Base-by-base conservation (phyloP, 2,797 vertebrate genomes). In the Meda fulgida region DNA sequence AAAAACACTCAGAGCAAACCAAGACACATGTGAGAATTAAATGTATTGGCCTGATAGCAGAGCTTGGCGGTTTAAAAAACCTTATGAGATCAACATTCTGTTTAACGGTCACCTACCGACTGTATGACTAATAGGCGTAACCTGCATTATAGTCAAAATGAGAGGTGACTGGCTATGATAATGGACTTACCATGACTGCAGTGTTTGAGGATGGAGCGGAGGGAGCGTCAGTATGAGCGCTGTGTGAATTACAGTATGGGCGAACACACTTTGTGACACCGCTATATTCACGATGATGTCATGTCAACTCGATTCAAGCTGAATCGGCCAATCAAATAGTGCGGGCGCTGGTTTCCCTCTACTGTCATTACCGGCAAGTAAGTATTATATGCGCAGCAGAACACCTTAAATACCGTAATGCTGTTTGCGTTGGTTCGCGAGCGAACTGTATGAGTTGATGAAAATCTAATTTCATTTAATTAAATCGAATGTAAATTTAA, bases 201-300 rank as follows among this genome's bases (percentile, higher is more conserved):
- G 67, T 58, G 48, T 14, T 58, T 77, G 65, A 58, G 85, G 73
- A 26, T 51, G 81, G n/a, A 55, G 60, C 16, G 29, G 26, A 43
- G 48, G 48, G 80, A 58, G 55, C 7, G 46, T 65, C 38, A 76
- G 26, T 3, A 9, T 43, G n/a, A 60, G 36, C 78, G 55, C 80
- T 31, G 43, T n/a, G 84, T 83, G 46, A 69, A 72, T 19, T 79
- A 69, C 84, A 71, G 66, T 53, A 80, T 23, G 40, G 38, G 70
- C 78, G 16, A 73, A 51, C 23, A 51, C 73, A 31, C 85, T 76
- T 73, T 13, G 80, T 71, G 40, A n/a, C 48, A 26, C 18, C 26
- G 69, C 78, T 86, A 76, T 40, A 83, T 63, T 80, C 43, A 53
- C 77, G 76, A 80, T 88, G 86, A 90, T 89, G 89, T 91, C 80